Percentiles rank a stretch among this genome's conserved stretches.
Conservation (phyloP, 2,888 invertebrate species). For the Dioctria rufipes region DNA sequence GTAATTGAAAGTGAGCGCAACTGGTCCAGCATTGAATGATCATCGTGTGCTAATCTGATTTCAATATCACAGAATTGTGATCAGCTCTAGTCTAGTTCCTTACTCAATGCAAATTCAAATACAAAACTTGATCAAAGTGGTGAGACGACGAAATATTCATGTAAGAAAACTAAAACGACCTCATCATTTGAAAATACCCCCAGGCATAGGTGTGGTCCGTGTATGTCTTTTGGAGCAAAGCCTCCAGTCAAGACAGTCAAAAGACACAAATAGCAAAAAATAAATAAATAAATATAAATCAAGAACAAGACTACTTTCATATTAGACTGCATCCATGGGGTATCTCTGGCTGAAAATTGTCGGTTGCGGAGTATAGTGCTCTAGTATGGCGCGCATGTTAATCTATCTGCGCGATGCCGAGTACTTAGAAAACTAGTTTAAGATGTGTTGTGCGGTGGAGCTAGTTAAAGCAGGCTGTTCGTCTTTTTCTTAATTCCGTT, state of each 20-base stretch:
- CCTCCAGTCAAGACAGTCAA: constrained; percentile 43
- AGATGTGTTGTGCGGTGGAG: constrained; percentile 46
- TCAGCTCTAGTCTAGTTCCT: constrained; percentile 41
- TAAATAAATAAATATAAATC: constrained; percentile 50
- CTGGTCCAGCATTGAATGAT: constrained; percentile 48
- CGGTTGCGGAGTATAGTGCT: constrained; percentile 5
- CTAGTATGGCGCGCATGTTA: constrained; percentile 41
- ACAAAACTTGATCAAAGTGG: constrained; percentile 31
- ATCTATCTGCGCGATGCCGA: constrained; percentile 37
- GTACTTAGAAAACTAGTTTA: constrained; percentile 52
- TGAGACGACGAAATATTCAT: constrained; percentile 39
- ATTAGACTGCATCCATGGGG: constrained; percentile 50
- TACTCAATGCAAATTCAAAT: constrained; percentile 33
- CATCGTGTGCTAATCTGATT: constrained; percentile 49
- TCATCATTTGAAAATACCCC: constrained; percentile 62
- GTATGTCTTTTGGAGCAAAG: constrained; percentile 58
- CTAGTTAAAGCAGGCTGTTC: constrained; percentile 35
- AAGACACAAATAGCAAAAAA: constrained; percentile 46
- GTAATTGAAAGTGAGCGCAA: constrained; percentile 48
- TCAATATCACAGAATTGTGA: constrained; percentile 50
- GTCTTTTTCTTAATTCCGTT: constrained; percentile 50
- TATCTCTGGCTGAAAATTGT: constrained; percentile 31
- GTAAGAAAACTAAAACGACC: constrained; percentile 60
- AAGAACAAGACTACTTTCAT: constrained; percentile 52
- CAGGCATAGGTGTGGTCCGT: constrained; percentile 62